Percentiles rank a stretch among this genome's conserved stretches.
These are phyloP conservation scores for Sporophila hypoxantha DNA, from an alignment of 2,113 vertebrate species.

Conservation along the genomic window DNA sequence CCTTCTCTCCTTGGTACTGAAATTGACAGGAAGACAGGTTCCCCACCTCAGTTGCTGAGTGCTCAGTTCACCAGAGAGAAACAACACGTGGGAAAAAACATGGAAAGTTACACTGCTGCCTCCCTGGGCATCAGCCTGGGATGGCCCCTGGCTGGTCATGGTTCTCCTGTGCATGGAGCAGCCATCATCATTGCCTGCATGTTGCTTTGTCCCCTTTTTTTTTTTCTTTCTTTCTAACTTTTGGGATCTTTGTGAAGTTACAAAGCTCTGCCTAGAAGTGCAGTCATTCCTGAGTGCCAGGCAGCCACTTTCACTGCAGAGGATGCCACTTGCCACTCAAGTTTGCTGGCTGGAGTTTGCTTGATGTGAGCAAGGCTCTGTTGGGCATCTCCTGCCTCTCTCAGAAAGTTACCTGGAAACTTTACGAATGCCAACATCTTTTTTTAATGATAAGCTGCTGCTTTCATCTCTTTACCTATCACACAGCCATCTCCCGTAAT, in stretches of 20 bases:
- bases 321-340: not conserved
- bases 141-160: not conserved
- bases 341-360: not conserved
- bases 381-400: not conserved
- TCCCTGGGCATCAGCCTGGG: not conserved
- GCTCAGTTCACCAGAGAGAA: not conserved
- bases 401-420: not conserved
- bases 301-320: not conserved
- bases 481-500: not conserved
- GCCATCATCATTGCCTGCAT: not conserved
- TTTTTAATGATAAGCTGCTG: not conserved
- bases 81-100: fast-evolving
- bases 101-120: not conserved
- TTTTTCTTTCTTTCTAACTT: not conserved
- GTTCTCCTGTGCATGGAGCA: not conserved
- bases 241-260: not conserved
- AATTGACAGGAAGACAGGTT: not conserved
- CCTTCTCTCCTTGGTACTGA: not conserved
- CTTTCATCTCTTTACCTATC: not conserved
- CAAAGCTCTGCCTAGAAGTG: not conserved
- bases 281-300: not conserved
- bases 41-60: not conserved
- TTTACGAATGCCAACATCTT: not conserved
- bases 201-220: not conserved
- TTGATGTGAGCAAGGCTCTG: not conserved